phyloP scores from a whole-genome alignment of 2,888 invertebrate genomes.

The Pyrochroa serraticornis region DNA sequence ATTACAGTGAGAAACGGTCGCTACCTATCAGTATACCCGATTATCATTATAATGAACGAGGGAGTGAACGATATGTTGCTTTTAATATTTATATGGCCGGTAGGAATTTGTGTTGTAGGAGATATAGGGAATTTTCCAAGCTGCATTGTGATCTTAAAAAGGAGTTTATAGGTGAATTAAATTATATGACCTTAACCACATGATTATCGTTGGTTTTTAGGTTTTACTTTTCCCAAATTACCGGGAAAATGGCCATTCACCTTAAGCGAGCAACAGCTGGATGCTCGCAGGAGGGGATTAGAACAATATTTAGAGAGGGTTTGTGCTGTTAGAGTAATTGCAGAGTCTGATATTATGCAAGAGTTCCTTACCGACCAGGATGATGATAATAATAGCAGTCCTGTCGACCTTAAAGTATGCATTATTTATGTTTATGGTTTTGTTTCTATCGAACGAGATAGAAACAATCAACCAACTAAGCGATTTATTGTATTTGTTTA shows the following conservation, averaged over 20 bases:
- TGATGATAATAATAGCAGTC: slow-evolving; percentile 72
- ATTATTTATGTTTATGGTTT: neutral
- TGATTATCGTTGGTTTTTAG: slow-evolving; percentile 48
- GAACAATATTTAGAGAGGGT: slow-evolving; percentile 98
- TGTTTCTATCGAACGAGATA: slow-evolving; percentile 2
- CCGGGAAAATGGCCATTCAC: slow-evolving; percentile 99
- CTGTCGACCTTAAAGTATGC: slow-evolving; percentile 71
- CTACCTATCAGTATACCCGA: slow-evolving; percentile 91
- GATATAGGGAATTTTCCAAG: slow-evolving; percentile 94
- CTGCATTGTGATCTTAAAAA: slow-evolving; percentile 87
- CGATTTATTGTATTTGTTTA: too few relatives aligned
- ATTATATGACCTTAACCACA: neutral
- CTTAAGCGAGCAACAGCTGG: slow-evolving; percentile 96
- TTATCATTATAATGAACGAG: slow-evolving; percentile 87
- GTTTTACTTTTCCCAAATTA: slow-evolving; percentile 95
- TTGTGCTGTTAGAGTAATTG: slow-evolving; percentile 96
- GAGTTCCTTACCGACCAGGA: slow-evolving; percentile 95
- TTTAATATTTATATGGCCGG: slow-evolving; percentile 99
- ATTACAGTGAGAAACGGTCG: slow-evolving; percentile 94
- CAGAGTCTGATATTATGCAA: slow-evolving; percentile 96
- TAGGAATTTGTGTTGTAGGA: slow-evolving; percentile 91
- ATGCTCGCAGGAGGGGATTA: slow-evolving; percentile 89
- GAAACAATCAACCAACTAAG: neutral
- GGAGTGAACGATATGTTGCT: slow-evolving; percentile 89
- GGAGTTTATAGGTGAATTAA: slow-evolving; percentile 79